Base-by-base conservation (phyloP, 1,140 invertebrate species). In the Penaeus indicus region DNA sequence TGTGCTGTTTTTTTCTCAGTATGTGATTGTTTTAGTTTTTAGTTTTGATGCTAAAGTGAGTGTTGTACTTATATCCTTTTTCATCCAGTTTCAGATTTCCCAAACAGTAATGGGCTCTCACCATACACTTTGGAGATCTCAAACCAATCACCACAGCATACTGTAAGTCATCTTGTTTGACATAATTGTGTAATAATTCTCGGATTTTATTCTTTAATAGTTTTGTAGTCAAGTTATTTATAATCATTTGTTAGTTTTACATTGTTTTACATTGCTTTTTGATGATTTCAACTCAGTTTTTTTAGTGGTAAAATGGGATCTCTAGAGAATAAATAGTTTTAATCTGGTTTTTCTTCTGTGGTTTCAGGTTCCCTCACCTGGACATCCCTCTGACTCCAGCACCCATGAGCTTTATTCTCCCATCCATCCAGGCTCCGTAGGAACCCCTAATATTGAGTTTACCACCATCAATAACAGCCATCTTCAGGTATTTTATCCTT, bases 291-390 rank as follows among this genome's bases (percentile, higher is more conserved):
- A 54, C 16, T 13, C 8, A 54, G 11, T 54, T 60, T 80, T 8
- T 25, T 21, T 32, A 47, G 18, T 47, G 5, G 38, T 42, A 79
- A 79, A 54, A 11, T 54, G 5, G 8, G 54, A 54, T 13, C 54
- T 54, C 10, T 42, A 7, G 38, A 16, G 0, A 54, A 54, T 1
- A 11, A 2, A 16, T 1, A 1, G 54, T 54, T 11, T 79, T 79
- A n/a, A 54, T 54, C 47, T 79, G 0, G 3, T 10, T 47, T 79
- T n/a, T 11, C n/a, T 47, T 79, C 5, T 83, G 21, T 25, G 21
- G 25, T 81, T 77, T 11, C 62, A 89, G 87, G 87, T 90, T 19
- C 89, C 89, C 38, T 90, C 89, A 27, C 89, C 89, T 42, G 85
- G 67, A 47, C 86, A 75, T 42, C 69, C 85, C 27, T 61, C 60